These are phyloP conservation scores for Darevskia mixta DNA, from an alignment of 2,797 vertebrate species.

Conservation along the genomic window DNA sequence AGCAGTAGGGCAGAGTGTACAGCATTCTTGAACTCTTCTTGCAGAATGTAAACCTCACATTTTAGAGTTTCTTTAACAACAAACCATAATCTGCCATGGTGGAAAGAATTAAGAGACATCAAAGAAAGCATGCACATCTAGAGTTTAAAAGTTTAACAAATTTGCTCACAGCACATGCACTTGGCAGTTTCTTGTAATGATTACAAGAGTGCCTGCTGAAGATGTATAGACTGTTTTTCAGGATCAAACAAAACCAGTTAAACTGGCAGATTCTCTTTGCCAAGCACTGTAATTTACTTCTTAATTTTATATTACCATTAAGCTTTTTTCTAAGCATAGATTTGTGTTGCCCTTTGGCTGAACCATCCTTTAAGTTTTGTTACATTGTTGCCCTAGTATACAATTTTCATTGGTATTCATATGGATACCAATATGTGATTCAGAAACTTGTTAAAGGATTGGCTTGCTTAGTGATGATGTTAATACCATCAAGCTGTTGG, in stretches of 20 bases:
- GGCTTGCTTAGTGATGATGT: conserved; percentile 38
- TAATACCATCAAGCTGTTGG: background rate
- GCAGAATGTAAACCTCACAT: background rate
- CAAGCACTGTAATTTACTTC: conserved; percentile 52
- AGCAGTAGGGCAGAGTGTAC: background rate
- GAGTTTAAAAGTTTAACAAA: conserved; percentile 7
- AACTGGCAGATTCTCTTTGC: conserved; percentile 17
- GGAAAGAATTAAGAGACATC: conserved; percentile 1
- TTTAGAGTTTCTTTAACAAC: background rate
- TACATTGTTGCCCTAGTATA: background rate
- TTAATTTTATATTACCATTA: conserved; percentile 65
- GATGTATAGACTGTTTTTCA: background rate
- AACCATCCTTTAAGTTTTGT: conserved; percentile 28
- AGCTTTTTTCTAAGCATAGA: conserved; percentile 27
- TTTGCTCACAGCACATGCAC: background rate
- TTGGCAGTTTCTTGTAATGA: conserved; percentile 13
- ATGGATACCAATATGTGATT: conserved; percentile 40
- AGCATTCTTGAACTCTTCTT: background rate
- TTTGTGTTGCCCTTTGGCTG: conserved; percentile 34
- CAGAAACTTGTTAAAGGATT: conserved; percentile 42
- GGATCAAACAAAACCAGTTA: conserved; percentile 12
- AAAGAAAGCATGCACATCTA: background rate
- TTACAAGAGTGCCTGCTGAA: conserved; percentile 1
- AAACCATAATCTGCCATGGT: background rate
- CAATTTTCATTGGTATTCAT: background rate